Percentiles rank a stretch among this genome's conserved stretches.
phyloP scores from a whole-genome alignment of 2,113 vertebrate species.

The Pluvianellus socialis region DNA sequence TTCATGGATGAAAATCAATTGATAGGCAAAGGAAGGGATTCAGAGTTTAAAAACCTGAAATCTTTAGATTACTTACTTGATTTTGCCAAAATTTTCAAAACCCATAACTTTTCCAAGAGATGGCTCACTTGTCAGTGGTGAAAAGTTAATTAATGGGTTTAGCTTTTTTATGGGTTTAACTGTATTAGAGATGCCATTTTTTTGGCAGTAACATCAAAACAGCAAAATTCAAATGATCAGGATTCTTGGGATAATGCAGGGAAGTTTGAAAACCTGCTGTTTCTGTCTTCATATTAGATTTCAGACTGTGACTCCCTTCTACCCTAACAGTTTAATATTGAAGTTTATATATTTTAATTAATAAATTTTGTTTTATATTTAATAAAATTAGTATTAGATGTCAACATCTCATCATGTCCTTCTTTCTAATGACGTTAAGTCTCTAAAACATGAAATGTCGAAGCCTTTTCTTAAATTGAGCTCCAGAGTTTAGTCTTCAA shows the following conservation, averaged over 20 bases:
- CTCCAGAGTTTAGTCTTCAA: not conserved
- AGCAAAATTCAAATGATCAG: not conserved
- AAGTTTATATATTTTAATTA: not conserved
- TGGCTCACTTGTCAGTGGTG: not conserved
- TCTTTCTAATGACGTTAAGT: not conserved
- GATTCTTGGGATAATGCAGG: not conserved
- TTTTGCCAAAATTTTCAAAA: not conserved
- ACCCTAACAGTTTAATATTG: not conserved
- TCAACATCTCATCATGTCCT: not conserved
- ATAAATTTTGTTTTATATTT: not conserved
- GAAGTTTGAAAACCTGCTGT: not conserved
- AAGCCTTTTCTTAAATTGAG: not conserved
- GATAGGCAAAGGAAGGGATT: not conserved
- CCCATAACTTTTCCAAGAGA: not conserved
- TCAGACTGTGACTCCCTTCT: not conserved
- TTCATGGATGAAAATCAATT: not conserved
- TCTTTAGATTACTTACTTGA: not conserved
- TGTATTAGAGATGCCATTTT: not conserved
- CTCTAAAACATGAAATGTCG: not conserved
- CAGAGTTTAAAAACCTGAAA: not conserved
- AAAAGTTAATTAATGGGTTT: not conserved
- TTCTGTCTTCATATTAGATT: not conserved
- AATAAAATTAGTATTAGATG: not conserved
- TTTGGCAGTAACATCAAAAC: not conserved
- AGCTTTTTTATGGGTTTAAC: not conserved